phyloP scores from a whole-genome alignment of 2,888 invertebrate species.

The Macaria liturata region DNA sequence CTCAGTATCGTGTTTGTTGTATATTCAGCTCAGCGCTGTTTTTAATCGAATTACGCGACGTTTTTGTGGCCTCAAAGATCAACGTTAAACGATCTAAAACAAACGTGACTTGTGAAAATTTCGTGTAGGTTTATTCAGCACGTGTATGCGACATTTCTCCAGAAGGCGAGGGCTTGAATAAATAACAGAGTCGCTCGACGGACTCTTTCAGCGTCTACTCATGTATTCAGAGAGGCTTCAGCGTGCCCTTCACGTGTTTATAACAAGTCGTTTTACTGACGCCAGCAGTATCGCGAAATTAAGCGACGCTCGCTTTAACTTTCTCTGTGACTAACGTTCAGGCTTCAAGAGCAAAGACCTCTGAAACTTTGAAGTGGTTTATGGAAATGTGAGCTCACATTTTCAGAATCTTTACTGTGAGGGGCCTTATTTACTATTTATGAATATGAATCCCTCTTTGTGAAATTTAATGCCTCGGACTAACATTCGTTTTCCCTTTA shows the following conservation, averaged over 20 bases:
- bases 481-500: too few species aligned
- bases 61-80: conserved; percentile 1
- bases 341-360: background rate
- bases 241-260: conserved; percentile 36
- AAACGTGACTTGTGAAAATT: conserved; percentile 18
- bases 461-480: too few species aligned
- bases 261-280: conserved; percentile 31
- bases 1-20: too few species aligned
- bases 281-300: conserved; percentile 13
- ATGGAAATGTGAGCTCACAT: too few species aligned
- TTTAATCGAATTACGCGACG: too few species aligned
- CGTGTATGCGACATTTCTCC: conserved; percentile 22
- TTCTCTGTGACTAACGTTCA: conserved; percentile 1
- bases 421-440: too few species aligned
- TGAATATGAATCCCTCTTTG: too few species aligned
- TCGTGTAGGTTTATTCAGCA: conserved; percentile 30
- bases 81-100: conserved; percentile 13
- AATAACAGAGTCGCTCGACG: conserved; percentile 51
- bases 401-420: too few species aligned
- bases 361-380: too few species aligned
- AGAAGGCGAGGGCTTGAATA: conserved; percentile 47
- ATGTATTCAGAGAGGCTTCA: conserved; percentile 52
- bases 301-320: conserved; percentile 7
- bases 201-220: conserved; percentile 53
- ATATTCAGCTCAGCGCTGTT: too few species aligned